Conservation (phyloP, 1,140 invertebrate genomes). For the Drosophila auraria region DNA sequence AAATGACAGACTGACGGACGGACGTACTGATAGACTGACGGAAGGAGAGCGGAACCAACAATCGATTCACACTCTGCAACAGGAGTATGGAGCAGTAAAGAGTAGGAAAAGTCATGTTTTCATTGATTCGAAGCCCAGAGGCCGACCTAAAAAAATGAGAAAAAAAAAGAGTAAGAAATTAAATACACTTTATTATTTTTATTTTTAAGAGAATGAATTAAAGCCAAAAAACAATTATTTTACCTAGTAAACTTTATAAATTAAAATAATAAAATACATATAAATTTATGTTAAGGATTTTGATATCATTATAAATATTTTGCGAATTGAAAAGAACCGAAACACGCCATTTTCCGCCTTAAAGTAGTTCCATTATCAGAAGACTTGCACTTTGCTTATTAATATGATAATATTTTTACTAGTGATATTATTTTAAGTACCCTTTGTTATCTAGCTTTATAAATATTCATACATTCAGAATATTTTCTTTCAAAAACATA, state of each 20-base stretch:
- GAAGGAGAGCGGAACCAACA: constrained; percentile 2
- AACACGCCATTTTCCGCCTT: no score
- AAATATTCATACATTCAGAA: no score
- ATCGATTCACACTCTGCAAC: constrained; percentile 19
- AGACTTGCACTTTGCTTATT: no score
- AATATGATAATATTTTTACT: no score
- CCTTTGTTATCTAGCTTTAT: no score
- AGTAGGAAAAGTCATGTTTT: not conserved
- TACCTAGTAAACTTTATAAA: no score
- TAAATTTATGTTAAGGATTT: no score
- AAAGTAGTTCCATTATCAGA: no score
- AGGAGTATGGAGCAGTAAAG: constrained; percentile 8
- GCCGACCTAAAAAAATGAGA: constrained; percentile 9
- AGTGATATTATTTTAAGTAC: no score
- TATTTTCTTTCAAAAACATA: no score
- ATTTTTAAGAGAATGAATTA: not conserved
- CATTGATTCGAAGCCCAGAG: not conserved
- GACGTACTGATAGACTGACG: constrained; percentile 23
- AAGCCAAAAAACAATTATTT: not conserved
- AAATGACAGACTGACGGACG: constrained; percentile 51
- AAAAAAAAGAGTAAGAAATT: not conserved
- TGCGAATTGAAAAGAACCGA: no score
- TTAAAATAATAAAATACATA: not conserved
- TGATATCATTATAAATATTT: no score
- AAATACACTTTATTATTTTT: not conserved